Evolutionary conservation across 2,888 invertebrate species (phyloP).

Genomic region (Cheiracanthium punctorium): DNA sequence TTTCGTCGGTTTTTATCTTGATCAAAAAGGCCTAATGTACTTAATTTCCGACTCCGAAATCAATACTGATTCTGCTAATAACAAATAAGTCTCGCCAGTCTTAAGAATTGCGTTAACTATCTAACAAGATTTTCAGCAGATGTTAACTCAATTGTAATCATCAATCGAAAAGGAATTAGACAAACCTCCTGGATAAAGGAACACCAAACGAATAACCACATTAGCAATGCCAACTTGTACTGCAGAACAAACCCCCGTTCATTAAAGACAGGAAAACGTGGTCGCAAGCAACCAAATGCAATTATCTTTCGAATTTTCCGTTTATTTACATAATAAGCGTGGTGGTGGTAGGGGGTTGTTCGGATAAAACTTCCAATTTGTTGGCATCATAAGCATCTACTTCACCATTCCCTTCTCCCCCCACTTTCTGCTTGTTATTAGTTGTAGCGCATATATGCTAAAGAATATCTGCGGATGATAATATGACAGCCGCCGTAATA

Average conservation of each 20-base stretch:
- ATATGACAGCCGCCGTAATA: neutral
- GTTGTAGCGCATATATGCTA: neutral
- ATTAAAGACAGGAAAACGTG: neutral
- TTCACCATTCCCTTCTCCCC: neutral
- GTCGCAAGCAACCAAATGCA: neutral
- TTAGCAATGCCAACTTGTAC: neutral
- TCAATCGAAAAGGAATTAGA: too few species aligned
- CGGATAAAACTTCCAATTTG: neutral
- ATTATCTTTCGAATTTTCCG: conserved; percentile 3
- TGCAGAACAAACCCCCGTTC: neutral
- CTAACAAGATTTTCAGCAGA: too few species aligned
- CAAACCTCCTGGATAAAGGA: neutral
- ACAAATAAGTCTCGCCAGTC: too few species aligned
- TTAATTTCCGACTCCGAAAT: too few species aligned
- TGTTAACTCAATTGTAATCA: too few species aligned
- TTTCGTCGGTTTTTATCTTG: too few species aligned
- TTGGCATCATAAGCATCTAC: neutral
- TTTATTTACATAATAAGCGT: conserved; percentile 3
- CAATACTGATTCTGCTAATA: too few species aligned
- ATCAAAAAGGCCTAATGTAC: too few species aligned
- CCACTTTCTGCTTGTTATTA: neutral
- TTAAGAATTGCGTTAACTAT: too few species aligned
- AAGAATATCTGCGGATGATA: neutral
- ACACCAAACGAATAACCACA: neutral
- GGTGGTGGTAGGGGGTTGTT: too few species aligned